Evolutionary conservation across 2,888 invertebrate species (phyloP), one percentile per base, ranked within the genome.

Genomic region (Cosmia pyralina): DNA sequence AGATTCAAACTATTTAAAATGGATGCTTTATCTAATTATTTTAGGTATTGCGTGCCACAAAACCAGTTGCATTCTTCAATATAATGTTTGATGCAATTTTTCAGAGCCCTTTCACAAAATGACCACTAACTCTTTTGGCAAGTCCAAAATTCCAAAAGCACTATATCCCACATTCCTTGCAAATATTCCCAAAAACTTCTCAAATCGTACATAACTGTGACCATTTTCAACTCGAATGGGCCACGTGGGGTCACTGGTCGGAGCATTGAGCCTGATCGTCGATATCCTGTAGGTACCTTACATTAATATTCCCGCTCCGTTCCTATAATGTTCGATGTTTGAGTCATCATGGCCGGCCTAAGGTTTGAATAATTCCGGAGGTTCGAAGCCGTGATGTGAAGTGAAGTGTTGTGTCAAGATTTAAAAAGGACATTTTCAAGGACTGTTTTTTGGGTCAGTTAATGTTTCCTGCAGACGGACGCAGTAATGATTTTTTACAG

Each of bases 281-380:
- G 88, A 92, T 92, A 91, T 92, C 92, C 92, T 88, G 89, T n/a
- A n/a, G 28, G 28, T 72, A 72, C 79, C 80, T 79, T 28, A 70
- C 75, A 82, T 85, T 79, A 73, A 55, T 77, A 83, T 85, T 85
- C 85, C 75, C 62, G 19, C 28, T 57, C 44, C 81, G 85, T 85
- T 59, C 68, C 55, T 53, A 48, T 59, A 67, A 62, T 55, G 64
- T 38, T 38, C 52, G 48, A 57, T 52, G 78, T 62, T 72, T 4
- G 59, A 66, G 13, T 15, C 57, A 65, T 46, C 41, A 60, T 64
- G 68, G 48, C 17, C 15, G 44, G 7, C 17, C 11, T n/a, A 19
- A 22, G 48, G 57, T 13, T 66, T 82, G 69, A 79, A 82, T 79
- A 57, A 82, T 60, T 69, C 62, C 28, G 6, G 38, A n/a, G 38